Base-by-base conservation (phyloP, 2,113 vertebrate species). In the Bujurquina vittata region DNA sequence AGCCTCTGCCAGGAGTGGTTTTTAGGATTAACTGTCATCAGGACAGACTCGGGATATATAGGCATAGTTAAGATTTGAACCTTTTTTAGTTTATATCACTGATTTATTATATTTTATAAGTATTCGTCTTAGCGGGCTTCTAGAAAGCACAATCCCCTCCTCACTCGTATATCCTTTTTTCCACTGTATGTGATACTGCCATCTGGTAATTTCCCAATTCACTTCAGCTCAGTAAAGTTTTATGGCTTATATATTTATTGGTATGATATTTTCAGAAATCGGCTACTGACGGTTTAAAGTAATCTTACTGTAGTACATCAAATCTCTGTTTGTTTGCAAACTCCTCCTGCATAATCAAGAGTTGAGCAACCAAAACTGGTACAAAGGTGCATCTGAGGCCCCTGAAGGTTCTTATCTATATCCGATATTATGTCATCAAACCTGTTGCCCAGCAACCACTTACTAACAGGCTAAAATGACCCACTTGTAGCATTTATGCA, bases 21-120 rank as follows among this genome's bases (percentile, higher is more conserved):
- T 86, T 89, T 85, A 83, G 88, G 92, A 92, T 94, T 88, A 92
- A 74, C 83, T 78, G 87, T 86, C 88, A 91, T 92, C 85, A 90
- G 85, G 84, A 91, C 82, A 75, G 75, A 81, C 69, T 81, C 22
- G 31, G 88, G 73, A 79, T 52, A 31, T 72, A 72, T 12, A 72
- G 23, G 17, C 5, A 52, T 31, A 72, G 17, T 52, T 69, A 52
- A 52, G 0, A 18, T 69, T 69, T 52, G 65, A 69, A 52, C 43
- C 43, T 52, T 52, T 69, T 69, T 69, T 52, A 69, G 43, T 69
- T 69, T 52, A 52, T 69, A 6, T 52, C 65, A 69, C 65, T 31
- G 43, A 52, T 69, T 69, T 69, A 69, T 52, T 9, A 69, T 69
- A 31, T 69, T 8, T 69, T 52, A 52, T 69, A 29, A 52, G 23